Percentiles rank a stretch among this genome's conserved stretches.
Conservation (phyloP, 2,888 invertebrate species). For the Hyppa rectilinea region DNA sequence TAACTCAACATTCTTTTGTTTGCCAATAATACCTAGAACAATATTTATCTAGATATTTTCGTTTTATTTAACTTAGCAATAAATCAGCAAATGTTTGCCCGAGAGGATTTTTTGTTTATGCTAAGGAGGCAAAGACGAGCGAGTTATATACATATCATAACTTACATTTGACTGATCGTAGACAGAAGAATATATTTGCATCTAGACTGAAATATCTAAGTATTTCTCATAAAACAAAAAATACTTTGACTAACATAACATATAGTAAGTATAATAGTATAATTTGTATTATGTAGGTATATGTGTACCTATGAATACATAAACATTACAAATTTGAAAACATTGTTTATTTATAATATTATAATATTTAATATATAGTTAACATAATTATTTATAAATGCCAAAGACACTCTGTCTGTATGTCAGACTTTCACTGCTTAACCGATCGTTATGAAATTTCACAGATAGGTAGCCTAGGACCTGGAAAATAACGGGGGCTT, state of each 20-base stretch:
- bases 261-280: no score
- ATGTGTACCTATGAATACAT: no score
- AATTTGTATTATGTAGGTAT: no score
- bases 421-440: background rate
- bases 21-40: background rate
- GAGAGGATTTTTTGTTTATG: conserved; percentile 26
- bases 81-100: conserved; percentile 37
- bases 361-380: no score
- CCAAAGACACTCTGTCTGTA: background rate
- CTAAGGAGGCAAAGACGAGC: conserved; percentile 12
- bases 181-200: conserved; percentile 21
- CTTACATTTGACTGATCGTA: conserved; percentile 20
- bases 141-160: conserved; percentile 21
- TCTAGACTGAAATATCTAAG: background rate
- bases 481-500: background rate
- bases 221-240: background rate
- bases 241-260: no score
- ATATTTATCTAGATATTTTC: conserved; percentile 8
- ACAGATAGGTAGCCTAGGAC: no score
- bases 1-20: background rate
- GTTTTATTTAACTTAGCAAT: conserved; percentile 21
- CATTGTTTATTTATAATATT: no score
- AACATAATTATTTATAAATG: no score
- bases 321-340: no score
- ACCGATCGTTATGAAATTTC: background rate